phyloP scores from a whole-genome alignment of 2,113 vertebrate species.

The Psittacula cyanocephala region DNA sequence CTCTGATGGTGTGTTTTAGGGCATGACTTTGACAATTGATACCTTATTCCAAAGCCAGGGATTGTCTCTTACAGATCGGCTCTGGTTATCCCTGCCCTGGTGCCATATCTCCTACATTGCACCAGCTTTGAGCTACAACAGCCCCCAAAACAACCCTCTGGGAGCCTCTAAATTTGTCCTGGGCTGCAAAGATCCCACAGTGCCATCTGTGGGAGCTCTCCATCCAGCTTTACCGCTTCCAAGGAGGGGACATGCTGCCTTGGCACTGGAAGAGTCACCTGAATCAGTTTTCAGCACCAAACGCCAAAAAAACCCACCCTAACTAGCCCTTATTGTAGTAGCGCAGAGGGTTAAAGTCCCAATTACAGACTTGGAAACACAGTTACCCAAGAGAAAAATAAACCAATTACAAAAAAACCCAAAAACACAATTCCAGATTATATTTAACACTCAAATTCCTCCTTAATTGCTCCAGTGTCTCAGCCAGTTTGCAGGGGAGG shows the following conservation, averaged over 20 bases:
- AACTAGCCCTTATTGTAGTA: neutral
- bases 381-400: conserved; percentile 58
- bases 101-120: neutral
- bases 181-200: neutral
- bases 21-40: neutral
- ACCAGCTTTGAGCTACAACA: neutral
- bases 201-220: neutral
- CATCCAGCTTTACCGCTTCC: neutral
- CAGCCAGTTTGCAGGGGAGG: conserved; percentile 64
- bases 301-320: neutral
- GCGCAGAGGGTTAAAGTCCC: conserved; percentile 8
- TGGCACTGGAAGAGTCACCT: neutral
- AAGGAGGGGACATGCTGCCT: neutral
- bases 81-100: neutral
- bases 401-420: conserved; percentile 16
- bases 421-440: conserved; percentile 61
- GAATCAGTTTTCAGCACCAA: neutral
- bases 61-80: accelerated
- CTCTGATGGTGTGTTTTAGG: neutral
- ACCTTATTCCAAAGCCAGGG: neutral
- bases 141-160: accelerated
- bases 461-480: conserved; percentile 60
- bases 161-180: neutral
- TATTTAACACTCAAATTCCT: conserved; percentile 68
- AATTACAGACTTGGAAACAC: conserved; percentile 41